Evolutionary conservation across 1,140 invertebrate genomes (phyloP), one percentile per base, ranked within the genome.

Genomic region (Drosophila pandora): DNA sequence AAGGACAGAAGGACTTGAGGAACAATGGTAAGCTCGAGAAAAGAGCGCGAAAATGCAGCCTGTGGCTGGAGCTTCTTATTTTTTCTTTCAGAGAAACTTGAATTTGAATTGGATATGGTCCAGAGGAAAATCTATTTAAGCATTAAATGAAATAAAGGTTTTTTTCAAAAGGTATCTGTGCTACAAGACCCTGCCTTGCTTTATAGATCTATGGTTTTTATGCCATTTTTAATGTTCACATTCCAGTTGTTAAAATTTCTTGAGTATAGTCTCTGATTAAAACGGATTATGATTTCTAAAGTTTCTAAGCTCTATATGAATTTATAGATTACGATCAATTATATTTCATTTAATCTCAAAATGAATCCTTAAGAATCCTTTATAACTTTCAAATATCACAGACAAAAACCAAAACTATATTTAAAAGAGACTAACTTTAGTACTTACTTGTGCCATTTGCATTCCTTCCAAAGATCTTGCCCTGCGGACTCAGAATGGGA

Each of bases 391-490:
- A 23, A 58, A 30, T 22, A 4, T 3, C 9, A 32, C 7, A 37
- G 34, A 10, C 2, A 1, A 37, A 21, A 43, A 17, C 34, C 2
- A 43, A 17, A 17, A 7, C 6, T 17, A 23, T 10, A 10, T 22
- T 5, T 17, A n/a, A 61, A 13, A 22, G 13, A 3, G 52, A 39
- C 6, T 12, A 37, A 9, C n/a, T 34, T 54, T 10, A 43, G 1
- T 41, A 92, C 92, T 92, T 65, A 92, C 92, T 89, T 82, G 92
- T 92, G 21, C 92, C 92, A 73, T 92, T 92, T 5, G 90, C 89
- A 78, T 92, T 92, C 45, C 92, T 82, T 47, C 92, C 92, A 30
- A 92, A 82, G 12, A 92, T 92, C 59, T 92, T 92, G 61, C 90
- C 90, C 45, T 90, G 88, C 32, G 91, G 90, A 78, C 90, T 91